Evolutionary conservation across 2,888 invertebrate genomes (phyloP).

Genomic region (Acleris laterana): DNA sequence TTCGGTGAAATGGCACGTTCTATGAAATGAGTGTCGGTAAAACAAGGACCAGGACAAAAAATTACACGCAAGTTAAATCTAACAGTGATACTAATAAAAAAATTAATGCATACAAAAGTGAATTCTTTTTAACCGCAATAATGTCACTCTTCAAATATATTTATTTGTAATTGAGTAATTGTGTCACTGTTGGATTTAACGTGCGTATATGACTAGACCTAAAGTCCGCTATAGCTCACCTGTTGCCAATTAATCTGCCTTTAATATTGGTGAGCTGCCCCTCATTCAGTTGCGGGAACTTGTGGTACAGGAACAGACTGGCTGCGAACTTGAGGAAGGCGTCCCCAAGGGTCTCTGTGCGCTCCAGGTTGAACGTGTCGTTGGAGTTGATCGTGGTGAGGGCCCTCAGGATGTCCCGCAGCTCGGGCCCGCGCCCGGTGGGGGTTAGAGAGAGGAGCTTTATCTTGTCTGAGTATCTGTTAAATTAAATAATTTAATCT

Average conservation of each 20-base stretch:
- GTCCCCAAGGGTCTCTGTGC: slow-evolving; percentile 95
- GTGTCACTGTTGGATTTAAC: no score
- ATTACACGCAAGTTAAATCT: no score
- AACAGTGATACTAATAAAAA: no score
- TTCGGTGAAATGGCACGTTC: no score
- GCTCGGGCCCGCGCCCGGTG: slow-evolving; percentile 70
- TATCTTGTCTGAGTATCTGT: slow-evolving; percentile 66
- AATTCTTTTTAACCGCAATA: no score
- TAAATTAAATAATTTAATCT: background rate
- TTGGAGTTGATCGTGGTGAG: slow-evolving; percentile 89
- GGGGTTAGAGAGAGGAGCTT: slow-evolving; percentile 49
- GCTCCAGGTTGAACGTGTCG: slow-evolving; percentile 91
- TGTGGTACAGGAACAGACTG: slow-evolving; percentile 88
- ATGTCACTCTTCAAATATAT: no score
- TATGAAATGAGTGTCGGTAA: no score
- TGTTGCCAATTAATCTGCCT: slow-evolving; percentile 90
- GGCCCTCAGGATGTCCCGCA: slow-evolving; percentile 82
- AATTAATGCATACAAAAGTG: no score
- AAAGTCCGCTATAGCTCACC: slow-evolving; percentile 77
- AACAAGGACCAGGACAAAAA: no score
- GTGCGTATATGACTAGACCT: no score
- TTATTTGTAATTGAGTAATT: no score
- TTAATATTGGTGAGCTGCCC: slow-evolving; percentile 91
- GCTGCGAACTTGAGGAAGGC: slow-evolving; percentile 93
- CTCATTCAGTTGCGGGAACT: slow-evolving; percentile 88